Evolutionary conservation across 1,140 invertebrate genomes (phyloP), one percentile per base, ranked within the genome.

Genomic region (Penaeus vannamei): DNA sequence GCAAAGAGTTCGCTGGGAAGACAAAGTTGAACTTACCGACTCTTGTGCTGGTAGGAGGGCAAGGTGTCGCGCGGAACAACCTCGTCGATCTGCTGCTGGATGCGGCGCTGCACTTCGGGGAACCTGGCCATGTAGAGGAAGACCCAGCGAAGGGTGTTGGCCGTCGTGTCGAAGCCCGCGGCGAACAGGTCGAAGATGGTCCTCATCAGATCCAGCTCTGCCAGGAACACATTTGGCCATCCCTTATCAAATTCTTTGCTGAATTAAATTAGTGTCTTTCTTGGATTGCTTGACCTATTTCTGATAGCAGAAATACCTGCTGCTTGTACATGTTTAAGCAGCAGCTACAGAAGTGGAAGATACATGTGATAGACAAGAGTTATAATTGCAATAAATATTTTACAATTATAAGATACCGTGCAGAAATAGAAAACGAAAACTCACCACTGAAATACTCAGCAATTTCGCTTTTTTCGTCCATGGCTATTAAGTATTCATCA

Each of bases 401-500:
- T 42, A 42, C 36, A 42, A 42, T 7, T 42, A 4, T 42, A 42
- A 42, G 36, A 42, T 42, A 53, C 12, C 8, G 14, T 14, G 17
- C 53, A 53, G 53, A 53, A 10, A 53, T 53, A 17, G 10, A 53
- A 29, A 76, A 86, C 22, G 32, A 26, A 22, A 14, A 76, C 84
- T n/a, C 53, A 81, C 81, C 86, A n/a, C 72, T 66, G 42, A 87
- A 84, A n/a, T 64, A 87, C 22, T 22, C 36, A 26, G 77, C 86
- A 26, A 87, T 79, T 36, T 87, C 77, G 26, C 59, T 46, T 32
- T 84, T 87, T 14, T 32, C 29, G 60, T 82, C 64, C 86, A 88
- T 81, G 46, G 84, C 92, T 20, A 92, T 84, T n/a, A 94, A 90
- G 81, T 92, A 93, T 1, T 92, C 90, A 84, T 94, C 93, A 69